Conservation (phyloP, 2,797 vertebrate genomes). For the Darevskia nairensis region DNA sequence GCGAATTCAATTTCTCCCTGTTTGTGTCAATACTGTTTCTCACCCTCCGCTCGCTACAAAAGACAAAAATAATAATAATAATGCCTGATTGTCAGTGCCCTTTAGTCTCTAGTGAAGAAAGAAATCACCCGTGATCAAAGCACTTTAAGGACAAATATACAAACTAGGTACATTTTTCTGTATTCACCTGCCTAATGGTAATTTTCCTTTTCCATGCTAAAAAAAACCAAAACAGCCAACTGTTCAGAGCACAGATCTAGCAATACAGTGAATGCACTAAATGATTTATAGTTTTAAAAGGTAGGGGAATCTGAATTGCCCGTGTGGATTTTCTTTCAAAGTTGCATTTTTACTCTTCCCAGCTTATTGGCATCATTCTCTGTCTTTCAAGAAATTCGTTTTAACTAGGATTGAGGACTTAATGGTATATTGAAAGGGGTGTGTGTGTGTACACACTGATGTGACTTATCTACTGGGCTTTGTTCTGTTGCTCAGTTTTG, state of each 20-base stretch:
- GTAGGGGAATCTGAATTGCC: slow-evolving; percentile 35
- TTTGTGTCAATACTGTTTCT: not conserved
- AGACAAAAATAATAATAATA: not conserved
- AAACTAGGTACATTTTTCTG: slow-evolving; percentile 14
- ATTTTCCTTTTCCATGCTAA: slow-evolving; percentile 11
- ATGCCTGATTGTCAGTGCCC: not conserved
- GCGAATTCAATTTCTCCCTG: slow-evolving; percentile 3
- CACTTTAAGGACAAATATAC: slow-evolving; percentile 38
- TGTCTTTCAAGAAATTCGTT: not conserved
- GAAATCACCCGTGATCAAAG: slow-evolving; percentile 8
- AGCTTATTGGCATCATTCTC: not conserved
- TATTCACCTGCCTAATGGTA: not conserved
- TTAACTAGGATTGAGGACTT: not conserved
- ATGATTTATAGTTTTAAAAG: slow-evolving; percentile 16
- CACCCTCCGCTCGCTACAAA: slow-evolving; percentile 18
- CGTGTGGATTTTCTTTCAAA: slow-evolving; percentile 17
- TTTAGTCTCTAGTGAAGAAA: slow-evolving; percentile 34
- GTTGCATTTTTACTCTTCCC: not conserved
- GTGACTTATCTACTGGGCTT: not conserved
- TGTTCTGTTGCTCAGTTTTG: not conserved
- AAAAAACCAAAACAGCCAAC: not conserved
- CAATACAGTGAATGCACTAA: slow-evolving; percentile 35
- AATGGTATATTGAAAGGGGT: not conserved
- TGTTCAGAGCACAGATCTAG: not conserved
- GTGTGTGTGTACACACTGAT: not conserved